Base-by-base conservation (phyloP, 2,113 vertebrate species). In the Rhizomys pruinosus region DNA sequence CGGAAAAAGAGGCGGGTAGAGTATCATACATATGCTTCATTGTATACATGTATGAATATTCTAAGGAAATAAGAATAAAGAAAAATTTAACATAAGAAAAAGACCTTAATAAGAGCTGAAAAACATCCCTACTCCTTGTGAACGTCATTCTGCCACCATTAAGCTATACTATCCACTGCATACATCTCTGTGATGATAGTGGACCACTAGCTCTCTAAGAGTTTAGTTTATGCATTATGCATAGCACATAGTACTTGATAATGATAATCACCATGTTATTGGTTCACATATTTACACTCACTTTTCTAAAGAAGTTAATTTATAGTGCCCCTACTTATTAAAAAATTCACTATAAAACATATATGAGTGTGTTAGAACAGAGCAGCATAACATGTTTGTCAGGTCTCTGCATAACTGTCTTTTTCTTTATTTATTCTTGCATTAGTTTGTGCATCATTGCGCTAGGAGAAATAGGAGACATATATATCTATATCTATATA, bases 371-470 rank as follows among this genome's bases (percentile, higher is more conserved):
- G 29, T 37, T 34, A 13, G 1, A 11, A 32, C 9, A 68, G 72
- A 37, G 16, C 2, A 7, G 7, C 1, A 29, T n/a, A n/a, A n/a
- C n/a, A n/a, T 25, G 52, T 27, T 63, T 29, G 44, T 17, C 27
- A 29, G 15, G n/a, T 17, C 29, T 80, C 29, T 4, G 12, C 22
- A 55, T 47, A 23, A 5, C 20, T 20, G 34, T 80, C 3, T 71
- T 17, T 1, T 15, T 20, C 29, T 37, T 57, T n/a, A 80, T 66
- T 34, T 42, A n/a, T 52, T 66, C 87, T 66, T 44, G 17, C 4
- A 5, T 1, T 13, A 32, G 19, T 27, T 9, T 37, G 9, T 27
- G 44, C 22, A 2, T 3, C 1, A 32, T 17, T 12, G 57, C 12
- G 4, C 22, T 17, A 66, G 32, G 59, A 52, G 29, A 8, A 19